Conservation (phyloP, 2,797 vertebrate species). For the Harpagifer antarcticus region DNA sequence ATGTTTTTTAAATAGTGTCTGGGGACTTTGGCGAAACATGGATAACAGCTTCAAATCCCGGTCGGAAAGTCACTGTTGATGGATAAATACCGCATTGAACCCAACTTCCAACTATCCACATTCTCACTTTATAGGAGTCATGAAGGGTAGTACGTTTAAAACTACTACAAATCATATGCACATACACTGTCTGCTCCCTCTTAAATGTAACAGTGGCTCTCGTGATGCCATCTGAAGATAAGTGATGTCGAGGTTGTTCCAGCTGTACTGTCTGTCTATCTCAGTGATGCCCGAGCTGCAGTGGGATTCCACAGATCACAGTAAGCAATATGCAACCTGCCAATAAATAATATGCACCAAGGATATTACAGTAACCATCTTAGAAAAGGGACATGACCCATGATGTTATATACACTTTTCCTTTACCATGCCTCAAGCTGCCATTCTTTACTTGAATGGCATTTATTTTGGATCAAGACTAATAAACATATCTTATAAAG, state of each 20-base stretch:
- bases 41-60: too few species aligned
- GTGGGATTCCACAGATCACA: conserved; percentile 34
- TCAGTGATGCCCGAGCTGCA: conserved; percentile 13
- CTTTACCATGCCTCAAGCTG: background rate
- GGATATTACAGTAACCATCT: conserved; percentile 2
- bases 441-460: background rate
- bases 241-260: conserved; percentile 35
- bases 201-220: conserved; percentile 4
- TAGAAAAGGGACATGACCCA: background rate
- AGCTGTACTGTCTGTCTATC: conserved; percentile 24
- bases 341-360: background rate
- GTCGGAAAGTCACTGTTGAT: too few species aligned
- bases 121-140: too few species aligned
- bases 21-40: too few species aligned
- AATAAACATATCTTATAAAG: background rate
- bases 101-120: too few species aligned
- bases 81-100: too few species aligned
- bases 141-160: background rate
- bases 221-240: conserved; percentile 28
- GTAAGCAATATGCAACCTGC: conserved; percentile 6
- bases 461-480: background rate
- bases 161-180: background rate
- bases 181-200: background rate
- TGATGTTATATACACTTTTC: background rate
- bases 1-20: too few species aligned